Evolutionary conservation across 1,140 invertebrate genomes (phyloP).

Genomic region (Dendroctonus ponderosae): DNA sequence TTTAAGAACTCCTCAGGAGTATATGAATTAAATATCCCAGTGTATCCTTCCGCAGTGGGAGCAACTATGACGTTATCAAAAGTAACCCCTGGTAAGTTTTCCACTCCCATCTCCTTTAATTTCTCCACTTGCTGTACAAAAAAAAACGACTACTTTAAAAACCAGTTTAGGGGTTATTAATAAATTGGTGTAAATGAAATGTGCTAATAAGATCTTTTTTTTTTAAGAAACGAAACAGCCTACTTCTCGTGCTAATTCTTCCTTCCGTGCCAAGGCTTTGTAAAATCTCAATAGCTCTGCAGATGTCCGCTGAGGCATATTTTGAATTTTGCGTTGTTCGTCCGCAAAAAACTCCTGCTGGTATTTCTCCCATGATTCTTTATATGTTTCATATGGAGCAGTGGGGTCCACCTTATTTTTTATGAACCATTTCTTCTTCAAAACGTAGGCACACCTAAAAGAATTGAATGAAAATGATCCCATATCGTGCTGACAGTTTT

Average conservation of each 20-base stretch:
- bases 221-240: neutral
- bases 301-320: constrained; percentile 34
- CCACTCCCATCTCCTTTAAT: constrained; percentile 9
- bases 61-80: constrained; percentile 25
- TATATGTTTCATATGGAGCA: constrained; percentile 27
- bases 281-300: constrained; percentile 28
- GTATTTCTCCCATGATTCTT: constrained; percentile 21
- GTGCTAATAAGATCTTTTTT: too few species aligned
- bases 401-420: constrained; percentile 24
- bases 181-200: too few species aligned
- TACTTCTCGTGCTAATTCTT: constrained; percentile 20
- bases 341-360: constrained; percentile 29
- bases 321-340: constrained; percentile 34
- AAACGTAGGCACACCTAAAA: constrained; percentile 14
- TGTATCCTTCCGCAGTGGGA: constrained; percentile 19
- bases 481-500: too few species aligned
- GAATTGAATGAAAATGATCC: neutral
- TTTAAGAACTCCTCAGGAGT: constrained; percentile 20
- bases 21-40: constrained; percentile 23
- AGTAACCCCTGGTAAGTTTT: constrained; percentile 9
- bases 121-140: constrained; percentile 16
- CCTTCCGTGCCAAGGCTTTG: constrained; percentile 24
- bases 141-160: neutral
- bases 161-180: too few species aligned
- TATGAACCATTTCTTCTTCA: constrained; percentile 23